Evolutionary conservation across 2,797 vertebrate genomes (phyloP), one percentile per base, ranked within the genome.

Genomic region (Labroides dimidiatus): DNA sequence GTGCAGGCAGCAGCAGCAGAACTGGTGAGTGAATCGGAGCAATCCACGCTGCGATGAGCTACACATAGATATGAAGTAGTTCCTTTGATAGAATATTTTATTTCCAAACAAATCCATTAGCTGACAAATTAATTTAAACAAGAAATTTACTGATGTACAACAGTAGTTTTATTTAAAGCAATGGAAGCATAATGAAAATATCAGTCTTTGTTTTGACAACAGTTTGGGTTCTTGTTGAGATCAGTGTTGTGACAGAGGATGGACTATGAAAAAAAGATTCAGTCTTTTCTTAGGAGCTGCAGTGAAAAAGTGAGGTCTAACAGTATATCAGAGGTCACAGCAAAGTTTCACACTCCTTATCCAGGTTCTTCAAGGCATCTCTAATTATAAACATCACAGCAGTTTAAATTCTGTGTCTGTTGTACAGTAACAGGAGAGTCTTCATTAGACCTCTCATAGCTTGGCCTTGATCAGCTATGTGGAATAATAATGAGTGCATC

Each of bases 401-500:
- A 33, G 62, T 58, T 41, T 56, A 63, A 84, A 67, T 64, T 63
- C 63, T 67, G 45, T 41, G 52, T 62, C 42, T 66, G 49, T 33
- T 24, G 54, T 79, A 71, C 71, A 74, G 76, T 78, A 80, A 64
- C 23, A 72, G 61, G 58, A 47, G 21, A 8, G 55, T 54, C 57
- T 80, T 76, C 76, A 64, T 77, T 84, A 65, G 86, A 70, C 56
- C 63, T 79, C 79, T 81, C 72, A 57, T 68, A 50, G 72, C 69
- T 20, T 71, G 74, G 84, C 76, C 84, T 84, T 78, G 87, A 89
- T 85, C 70, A 69, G 68, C 87, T 86, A 82, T 75, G 76, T 73
- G 75, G 86, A 90, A 90, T 91, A 91, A 88, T 85, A 91, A 90
- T 92, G 82, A 91, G 86, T 80, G 59, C 87, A 87, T 89, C 89